Conservation (phyloP, 2,888 invertebrate genomes). For the Eledone cirrhosa region DNA sequence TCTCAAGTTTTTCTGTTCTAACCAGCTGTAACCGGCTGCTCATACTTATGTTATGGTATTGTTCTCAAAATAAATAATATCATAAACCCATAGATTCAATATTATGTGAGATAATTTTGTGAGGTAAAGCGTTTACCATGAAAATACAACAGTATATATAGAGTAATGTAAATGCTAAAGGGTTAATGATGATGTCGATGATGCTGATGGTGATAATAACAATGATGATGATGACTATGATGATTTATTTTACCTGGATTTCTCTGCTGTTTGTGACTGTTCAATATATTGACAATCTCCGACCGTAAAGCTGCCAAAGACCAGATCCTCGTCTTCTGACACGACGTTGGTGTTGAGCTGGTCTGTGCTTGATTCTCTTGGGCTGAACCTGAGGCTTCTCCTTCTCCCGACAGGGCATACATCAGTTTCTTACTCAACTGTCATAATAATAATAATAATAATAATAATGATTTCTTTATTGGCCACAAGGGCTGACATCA, state of each 20-base stretch:
- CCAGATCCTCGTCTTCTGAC: conserved; percentile 10
- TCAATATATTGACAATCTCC: conserved; percentile 23
- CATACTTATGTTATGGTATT: too few species aligned
- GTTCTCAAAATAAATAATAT: too few species aligned
- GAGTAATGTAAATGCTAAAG: too few species aligned
- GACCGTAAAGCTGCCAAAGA: conserved; percentile 26
- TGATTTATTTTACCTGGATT: conserved; percentile 3
- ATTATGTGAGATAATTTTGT: too few species aligned
- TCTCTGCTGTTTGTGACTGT: conserved; percentile 23
- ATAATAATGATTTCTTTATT: too few species aligned
- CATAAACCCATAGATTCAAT: too few species aligned
- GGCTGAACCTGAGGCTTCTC: conserved; percentile 3
- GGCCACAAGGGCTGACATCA: too few species aligned
- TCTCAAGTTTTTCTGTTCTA: too few species aligned
- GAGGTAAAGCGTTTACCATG: too few species aligned
- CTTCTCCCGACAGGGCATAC: conserved; percentile 14
- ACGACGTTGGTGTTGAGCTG: not conserved
- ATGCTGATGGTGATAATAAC: not conserved
- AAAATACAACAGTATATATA: too few species aligned
- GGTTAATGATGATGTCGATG: too few species aligned
- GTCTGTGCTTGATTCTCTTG: not conserved
- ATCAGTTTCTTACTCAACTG: conserved; percentile 22
- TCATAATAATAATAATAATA: not conserved
- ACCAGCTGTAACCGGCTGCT: too few species aligned
- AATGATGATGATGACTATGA: not conserved